Base-by-base conservation (phyloP, 1,140 invertebrate genomes). In the Lepidurus apus region DNA sequence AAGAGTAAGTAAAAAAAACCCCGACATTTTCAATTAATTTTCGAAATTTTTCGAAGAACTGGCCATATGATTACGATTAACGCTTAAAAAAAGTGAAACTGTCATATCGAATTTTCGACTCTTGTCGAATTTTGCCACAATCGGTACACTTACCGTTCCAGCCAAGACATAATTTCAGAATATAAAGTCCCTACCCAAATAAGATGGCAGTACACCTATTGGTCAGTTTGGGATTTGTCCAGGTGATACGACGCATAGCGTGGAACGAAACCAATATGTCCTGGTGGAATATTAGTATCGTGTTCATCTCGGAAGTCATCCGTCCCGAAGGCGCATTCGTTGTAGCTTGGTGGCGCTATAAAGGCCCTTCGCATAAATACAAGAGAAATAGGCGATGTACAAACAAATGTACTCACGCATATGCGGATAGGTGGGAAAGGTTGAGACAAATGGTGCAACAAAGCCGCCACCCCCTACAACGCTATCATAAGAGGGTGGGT, bases 321-420 rank as follows among this genome's bases (percentile, higher is more conserved):
- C 11, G 47, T 13, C 21, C 43, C 44, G 34, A 75, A 79, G 26
- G 45, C 13, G n/a, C 78, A 43, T n/a, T 34, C 34, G 44, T 44
- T 43, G 78, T 79, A 79, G 1, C 24, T 79, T 8, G 73, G 34
- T 7, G 73, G 78, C 21, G 78, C 78, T 79, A 74, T n/a, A 73
- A 6, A 34, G 43, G 26, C 0, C 42, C 24, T 43, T 1, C 7
- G 13, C 13, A 7, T 9, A 74, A 43, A 78, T 74, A 2, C 21
- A 42, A 13, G 13, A 11, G 0, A 17, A 4, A 13, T 6, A 6
- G 13, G 11, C 8, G 5, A 65, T 6, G 8, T 9, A 13, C 2
- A 65, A 65, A 8, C 13, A 65, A 65, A 73, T 6, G 5, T 9
- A 10, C 34, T 79, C 75, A 79, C 78, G 78, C 53, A 79, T 42